Base-by-base conservation (phyloP, 2,113 vertebrate genomes). In the Pteruthius melanotis region DNA sequence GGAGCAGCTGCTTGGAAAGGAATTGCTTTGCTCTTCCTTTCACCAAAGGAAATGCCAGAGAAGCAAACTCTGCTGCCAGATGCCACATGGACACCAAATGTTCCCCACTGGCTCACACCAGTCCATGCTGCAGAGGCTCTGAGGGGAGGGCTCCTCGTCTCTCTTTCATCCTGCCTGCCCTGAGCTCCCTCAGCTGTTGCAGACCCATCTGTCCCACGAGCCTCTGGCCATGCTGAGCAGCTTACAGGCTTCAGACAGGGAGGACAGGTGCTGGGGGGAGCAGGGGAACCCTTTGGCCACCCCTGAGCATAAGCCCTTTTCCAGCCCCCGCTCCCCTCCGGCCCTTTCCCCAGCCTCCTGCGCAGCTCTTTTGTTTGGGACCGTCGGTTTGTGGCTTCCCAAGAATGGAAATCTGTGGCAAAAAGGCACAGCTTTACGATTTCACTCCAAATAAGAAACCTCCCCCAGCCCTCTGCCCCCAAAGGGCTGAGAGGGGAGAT, bases 21-120 rank as follows among this genome's bases (percentile, higher is more conserved):
- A 94, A 93, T 65, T 71, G 90, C 90, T 96, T 95, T 96, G 88
- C 94, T 96, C 90, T 96, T 97, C 95, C 94, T 94, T 96, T 96
- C 93, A 93, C 97, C 94, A 94, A 80, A 96, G 94, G 95, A 97
- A 97, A 96, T 97, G 88, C 95, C 96, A 94, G 87, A 96, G 91
- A 69, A 93, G 91, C 59, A 71, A 88, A 84, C 68, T 33, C 82
- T 75, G 88, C 92, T 96, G 92, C 95, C 93, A 95, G 92, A 95
- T 96, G 95, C 92, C 97, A 96, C 95, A 93, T 97, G 97, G 96
- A 96, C 91, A 96, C 96, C 95, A 97, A 97, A 97, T 97, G 96
- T 97, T 97, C 93, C 70, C 70, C 74, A 20, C 84, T 3, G 5
- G 85, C 70, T 92, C 85, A 7, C 91, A 81, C 7, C 87, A 86